These are phyloP conservation scores for Holocentrus rufus DNA, from an alignment of 2,797 vertebrate species.

Conservation along the genomic window DNA sequence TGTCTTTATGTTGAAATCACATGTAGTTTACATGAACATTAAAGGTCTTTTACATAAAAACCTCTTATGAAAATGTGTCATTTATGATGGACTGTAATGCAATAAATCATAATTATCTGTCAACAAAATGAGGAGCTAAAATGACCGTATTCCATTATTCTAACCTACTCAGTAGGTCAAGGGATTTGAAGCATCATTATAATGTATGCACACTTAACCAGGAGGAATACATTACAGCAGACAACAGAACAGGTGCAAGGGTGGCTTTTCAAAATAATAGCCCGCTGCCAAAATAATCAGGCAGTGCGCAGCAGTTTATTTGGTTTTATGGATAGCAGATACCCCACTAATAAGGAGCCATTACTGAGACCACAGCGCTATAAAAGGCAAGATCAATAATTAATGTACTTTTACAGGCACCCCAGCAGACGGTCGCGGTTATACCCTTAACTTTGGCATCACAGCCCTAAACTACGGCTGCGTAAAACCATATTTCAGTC, in stretches of 20 bases:
- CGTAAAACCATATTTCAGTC: neutral
- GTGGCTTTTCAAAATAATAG: constrained; percentile 11
- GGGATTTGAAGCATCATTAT: constrained; percentile 1
- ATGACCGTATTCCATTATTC: constrained; percentile 15
- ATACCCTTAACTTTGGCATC: constrained; percentile 10
- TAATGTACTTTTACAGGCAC: no score
- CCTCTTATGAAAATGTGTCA: neutral
- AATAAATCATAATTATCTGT: no score
- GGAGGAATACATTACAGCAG: constrained; percentile 22
- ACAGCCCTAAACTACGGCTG: neutral
- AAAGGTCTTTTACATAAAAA: neutral
- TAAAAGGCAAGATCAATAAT: neutral
- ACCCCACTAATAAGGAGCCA: neutral
- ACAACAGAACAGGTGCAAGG: constrained; percentile 43
- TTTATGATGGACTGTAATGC: no score
- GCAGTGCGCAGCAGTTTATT: constrained; percentile 28
- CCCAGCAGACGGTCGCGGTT: neutral
- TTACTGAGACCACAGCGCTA: neutral
- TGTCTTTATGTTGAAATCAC: neutral
- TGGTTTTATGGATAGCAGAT: neutral
- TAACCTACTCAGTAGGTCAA: neutral
- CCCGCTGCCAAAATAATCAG: constrained; percentile 2
- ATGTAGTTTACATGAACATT: neutral
- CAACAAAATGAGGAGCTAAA: neutral
- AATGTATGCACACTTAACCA: constrained; percentile 31